phyloP scores from a whole-genome alignment of 2,888 invertebrate genomes.

The Allolobophora icterica region DNA sequence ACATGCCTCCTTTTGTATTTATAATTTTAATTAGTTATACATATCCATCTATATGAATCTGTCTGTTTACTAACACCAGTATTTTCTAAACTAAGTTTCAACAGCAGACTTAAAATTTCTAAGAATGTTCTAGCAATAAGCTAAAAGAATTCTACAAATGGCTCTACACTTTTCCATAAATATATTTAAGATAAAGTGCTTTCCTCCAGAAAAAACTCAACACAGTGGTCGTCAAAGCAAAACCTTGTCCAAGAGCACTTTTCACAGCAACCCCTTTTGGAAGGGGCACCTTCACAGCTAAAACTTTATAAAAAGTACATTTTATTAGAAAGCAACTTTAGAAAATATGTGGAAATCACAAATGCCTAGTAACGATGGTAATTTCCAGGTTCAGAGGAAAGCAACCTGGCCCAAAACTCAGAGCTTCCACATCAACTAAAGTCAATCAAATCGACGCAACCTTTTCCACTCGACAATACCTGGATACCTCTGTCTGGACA shows the following conservation, averaged over 20 bases:
- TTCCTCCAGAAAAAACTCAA: background rate
- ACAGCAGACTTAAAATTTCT: background rate
- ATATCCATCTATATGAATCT: background rate
- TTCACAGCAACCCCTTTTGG: background rate
- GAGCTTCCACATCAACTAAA: background rate
- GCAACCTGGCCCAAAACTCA: background rate
- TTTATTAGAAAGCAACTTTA: background rate
- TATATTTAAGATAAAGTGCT: background rate
- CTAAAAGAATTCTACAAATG: no score
- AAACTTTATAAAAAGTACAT: background rate
- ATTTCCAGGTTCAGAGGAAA: background rate
- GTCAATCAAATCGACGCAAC: background rate
- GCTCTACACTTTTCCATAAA: no score
- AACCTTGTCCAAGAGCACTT: background rate
- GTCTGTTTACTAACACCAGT: background rate
- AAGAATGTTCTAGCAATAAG: background rate
- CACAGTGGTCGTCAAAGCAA: background rate
- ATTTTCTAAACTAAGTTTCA: background rate
- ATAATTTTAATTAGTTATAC: background rate
- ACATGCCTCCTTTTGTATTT: background rate
- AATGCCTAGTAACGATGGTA: background rate
- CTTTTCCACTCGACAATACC: no score
- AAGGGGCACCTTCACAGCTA: background rate
- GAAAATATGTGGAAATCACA: background rate
- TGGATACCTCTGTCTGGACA: no score